phyloP scores from a whole-genome alignment of 1,140 invertebrate species.

The Drosophila kikkawai region DNA sequence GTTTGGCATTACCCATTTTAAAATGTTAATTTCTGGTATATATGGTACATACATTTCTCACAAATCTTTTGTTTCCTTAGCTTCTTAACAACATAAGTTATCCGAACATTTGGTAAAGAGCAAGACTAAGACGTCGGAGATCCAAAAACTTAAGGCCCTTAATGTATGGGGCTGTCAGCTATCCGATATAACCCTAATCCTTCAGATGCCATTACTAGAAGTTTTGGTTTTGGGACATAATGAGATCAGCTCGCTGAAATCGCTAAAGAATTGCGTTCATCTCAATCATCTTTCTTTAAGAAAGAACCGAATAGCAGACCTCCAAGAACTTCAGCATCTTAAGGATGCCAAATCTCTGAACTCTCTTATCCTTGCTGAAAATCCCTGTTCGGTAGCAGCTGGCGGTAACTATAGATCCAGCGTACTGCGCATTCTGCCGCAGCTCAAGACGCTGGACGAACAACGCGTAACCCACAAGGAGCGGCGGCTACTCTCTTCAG shows the following conservation, averaged over 20 bases:
- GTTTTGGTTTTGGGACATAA: neutral
- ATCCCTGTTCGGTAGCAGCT: neutral
- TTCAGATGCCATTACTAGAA: neutral
- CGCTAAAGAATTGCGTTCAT: neutral
- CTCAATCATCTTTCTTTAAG: neutral
- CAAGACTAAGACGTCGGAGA: neutral
- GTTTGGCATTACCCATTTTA: too few species aligned
- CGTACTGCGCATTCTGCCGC: neutral
- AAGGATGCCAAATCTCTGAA: neutral
- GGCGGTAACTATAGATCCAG: neutral
- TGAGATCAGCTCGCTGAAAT: neutral
- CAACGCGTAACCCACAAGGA: neutral
- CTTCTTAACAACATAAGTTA: neutral
- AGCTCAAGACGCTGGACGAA: neutral
- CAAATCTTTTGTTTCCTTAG: too few species aligned
- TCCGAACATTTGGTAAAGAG: neutral
- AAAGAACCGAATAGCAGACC: neutral
- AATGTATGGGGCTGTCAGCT: neutral
- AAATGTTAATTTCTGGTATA: neutral
- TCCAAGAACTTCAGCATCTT: neutral
- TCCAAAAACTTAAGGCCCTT: neutral
- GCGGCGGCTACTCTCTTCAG: neutral
- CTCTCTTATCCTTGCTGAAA: neutral
- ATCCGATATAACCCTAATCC: neutral
- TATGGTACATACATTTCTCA: too few species aligned